Evolutionary conservation across 1,140 invertebrate genomes (phyloP).

Genomic region (Zaprionus inermis): DNA sequence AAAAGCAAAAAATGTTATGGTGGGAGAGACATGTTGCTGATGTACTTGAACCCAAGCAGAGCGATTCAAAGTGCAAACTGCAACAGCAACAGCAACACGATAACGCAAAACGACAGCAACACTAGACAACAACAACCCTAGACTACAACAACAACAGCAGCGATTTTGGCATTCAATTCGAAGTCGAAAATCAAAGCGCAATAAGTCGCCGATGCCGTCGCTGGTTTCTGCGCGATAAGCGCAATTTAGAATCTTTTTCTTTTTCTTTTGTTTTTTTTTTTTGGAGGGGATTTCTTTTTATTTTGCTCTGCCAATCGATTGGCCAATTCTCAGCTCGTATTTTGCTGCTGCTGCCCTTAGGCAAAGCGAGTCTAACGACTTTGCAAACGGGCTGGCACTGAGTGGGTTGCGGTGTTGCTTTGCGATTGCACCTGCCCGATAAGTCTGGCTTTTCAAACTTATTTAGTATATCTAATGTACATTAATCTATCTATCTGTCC

Average conservation of each 20-base stretch:
- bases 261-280: neutral
- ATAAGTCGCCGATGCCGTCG: constrained; percentile 31
- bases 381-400: neutral
- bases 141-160: constrained; percentile 44
- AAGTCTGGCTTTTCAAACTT: neutral
- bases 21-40: constrained; percentile 30
- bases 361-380: neutral
- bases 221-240: constrained; percentile 56
- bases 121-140: constrained; percentile 16
- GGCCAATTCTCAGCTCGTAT: constrained; percentile 29
- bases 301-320: constrained; percentile 13
- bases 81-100: constrained; percentile 39
- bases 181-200: constrained; percentile 46
- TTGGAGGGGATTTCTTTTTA: neutral
- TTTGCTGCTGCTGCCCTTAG: constrained; percentile 11
- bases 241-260: constrained; percentile 44
- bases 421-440: constrained; percentile 1
- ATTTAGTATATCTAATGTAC: neutral
- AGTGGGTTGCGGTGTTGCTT: constrained; percentile 1
- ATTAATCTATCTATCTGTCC: neutral
- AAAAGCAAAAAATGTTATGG: constrained; percentile 22
- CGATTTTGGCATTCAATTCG: constrained; percentile 71
- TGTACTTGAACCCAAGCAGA: constrained; percentile 66
- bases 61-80: constrained; percentile 51
- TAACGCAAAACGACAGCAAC: constrained; percentile 2